A percentile compares a stretch with the other conserved stretches of the same genome.
These are phyloP conservation scores for Macrostomum cliftonense DNA, from an alignment of 2,888 invertebrate genomes.

Conservation along the genomic window DNA sequence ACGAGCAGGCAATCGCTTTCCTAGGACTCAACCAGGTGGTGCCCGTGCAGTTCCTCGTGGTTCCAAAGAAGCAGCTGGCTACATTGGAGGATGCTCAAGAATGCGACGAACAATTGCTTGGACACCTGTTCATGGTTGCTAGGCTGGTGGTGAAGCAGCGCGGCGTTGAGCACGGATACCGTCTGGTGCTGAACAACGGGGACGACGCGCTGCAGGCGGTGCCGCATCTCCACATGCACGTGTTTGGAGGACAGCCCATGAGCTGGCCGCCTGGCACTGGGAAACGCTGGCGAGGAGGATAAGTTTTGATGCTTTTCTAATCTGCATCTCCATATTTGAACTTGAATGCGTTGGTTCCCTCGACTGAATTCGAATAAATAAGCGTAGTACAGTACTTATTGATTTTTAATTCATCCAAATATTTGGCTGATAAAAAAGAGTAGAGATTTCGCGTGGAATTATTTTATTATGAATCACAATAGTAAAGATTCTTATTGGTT, in stretches of 20 bases:
- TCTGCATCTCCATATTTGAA: too few species aligned
- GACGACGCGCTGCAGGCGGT: slow-evolving; percentile 76
- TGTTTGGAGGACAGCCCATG: slow-evolving; percentile 77
- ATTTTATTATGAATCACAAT: too few species aligned
- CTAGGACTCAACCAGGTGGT: not conserved
- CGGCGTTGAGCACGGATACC: slow-evolving; percentile 55
- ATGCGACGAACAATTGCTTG: slow-evolving; percentile 55
- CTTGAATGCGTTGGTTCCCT: too few species aligned
- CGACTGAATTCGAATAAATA: too few species aligned
- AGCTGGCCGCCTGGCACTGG: slow-evolving; percentile 67
- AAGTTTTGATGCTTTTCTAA: too few species aligned
- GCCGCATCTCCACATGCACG: slow-evolving; percentile 78
- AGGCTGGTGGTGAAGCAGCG: slow-evolving; percentile 58
- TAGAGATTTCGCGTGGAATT: too few species aligned
- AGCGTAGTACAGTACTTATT: too few species aligned
- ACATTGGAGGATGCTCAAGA: slow-evolving; percentile 60
- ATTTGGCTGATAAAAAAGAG: too few species aligned
- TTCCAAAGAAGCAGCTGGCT: slow-evolving; percentile 68
- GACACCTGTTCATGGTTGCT: slow-evolving; percentile 63
- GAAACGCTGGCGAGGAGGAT: not conserved
- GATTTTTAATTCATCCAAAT: too few species aligned
- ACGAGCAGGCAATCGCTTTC: slow-evolving; percentile 2
- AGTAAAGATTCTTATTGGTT: too few species aligned
- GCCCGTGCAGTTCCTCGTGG: slow-evolving; percentile 63
- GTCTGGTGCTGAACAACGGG: slow-evolving; percentile 78